phyloP scores from a whole-genome alignment of 2,888 invertebrate species.

The Cantharis rustica region DNA sequence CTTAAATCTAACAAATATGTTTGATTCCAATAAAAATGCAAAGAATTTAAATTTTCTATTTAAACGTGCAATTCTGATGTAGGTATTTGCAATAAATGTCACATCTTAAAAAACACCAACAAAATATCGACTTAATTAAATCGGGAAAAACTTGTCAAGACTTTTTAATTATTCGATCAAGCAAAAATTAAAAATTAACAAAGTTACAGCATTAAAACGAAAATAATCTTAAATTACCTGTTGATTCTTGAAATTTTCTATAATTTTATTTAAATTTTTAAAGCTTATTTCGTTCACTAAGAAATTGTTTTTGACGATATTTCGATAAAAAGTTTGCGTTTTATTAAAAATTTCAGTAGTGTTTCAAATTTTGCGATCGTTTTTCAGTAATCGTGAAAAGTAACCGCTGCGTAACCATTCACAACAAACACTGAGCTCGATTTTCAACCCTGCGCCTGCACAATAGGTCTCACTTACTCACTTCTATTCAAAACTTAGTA shows the following conservation, averaged over 20 bases:
- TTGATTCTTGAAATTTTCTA: background rate
- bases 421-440: slow-evolving; percentile 15
- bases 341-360: background rate
- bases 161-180: background rate
- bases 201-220: background rate
- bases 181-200: background rate
- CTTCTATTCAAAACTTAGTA: background rate
- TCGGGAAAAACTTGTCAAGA: background rate
- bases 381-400: background rate
- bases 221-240: background rate
- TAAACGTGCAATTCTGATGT: background rate
- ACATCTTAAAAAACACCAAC: background rate
- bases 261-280: background rate
- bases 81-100: background rate
- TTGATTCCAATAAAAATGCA: background rate
- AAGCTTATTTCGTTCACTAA: background rate
- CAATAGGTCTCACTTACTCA: slow-evolving; percentile 20
- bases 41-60: background rate
- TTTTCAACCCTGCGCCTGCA: slow-evolving; percentile 15
- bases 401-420: slow-evolving; percentile 10
- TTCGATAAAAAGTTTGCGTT: background rate
- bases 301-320: background rate
- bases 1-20: background rate
- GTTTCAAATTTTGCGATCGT: background rate
- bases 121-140: background rate